Conservation (phyloP, 1,140 invertebrate genomes). For the Heterodera schachtii region DNA sequence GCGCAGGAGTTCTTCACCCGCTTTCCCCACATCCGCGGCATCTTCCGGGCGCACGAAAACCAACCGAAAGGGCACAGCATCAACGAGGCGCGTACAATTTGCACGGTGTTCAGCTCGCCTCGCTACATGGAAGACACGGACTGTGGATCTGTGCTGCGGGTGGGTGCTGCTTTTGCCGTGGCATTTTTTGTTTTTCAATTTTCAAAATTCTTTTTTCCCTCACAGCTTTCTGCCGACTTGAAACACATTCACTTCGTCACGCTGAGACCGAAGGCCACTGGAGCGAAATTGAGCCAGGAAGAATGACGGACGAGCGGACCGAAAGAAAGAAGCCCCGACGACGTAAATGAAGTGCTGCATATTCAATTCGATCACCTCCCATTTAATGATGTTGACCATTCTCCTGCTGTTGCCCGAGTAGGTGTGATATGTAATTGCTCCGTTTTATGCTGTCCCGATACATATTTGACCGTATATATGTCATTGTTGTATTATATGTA, state of each 20-base stretch:
- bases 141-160: slow-evolving; percentile 17
- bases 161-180: not conserved
- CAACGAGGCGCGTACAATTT: slow-evolving; percentile 12
- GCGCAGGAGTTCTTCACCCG: slow-evolving; percentile 6
- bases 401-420: too few relatives aligned
- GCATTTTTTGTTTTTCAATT: not conserved
- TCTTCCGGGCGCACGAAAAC: slow-evolving; percentile 18
- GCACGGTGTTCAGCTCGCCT: slow-evolving; percentile 18
- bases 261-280: not conserved
- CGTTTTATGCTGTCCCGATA: too few relatives aligned
- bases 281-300: too few relatives aligned
- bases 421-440: too few relatives aligned
- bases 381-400: too few relatives aligned
- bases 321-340: too few relatives aligned
- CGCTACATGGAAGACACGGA: not conserved
- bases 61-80: not conserved
- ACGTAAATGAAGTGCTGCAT: too few relatives aligned
- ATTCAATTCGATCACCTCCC: too few relatives aligned
- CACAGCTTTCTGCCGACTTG: not conserved
- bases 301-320: too few relatives aligned
- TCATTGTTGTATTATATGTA: too few relatives aligned
- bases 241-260: not conserved
- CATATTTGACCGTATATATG: too few relatives aligned
- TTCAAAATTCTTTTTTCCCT: not conserved
- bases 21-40: slow-evolving; percentile 16